Evolutionary conservation across 2,797 vertebrate species (phyloP), one percentile per base, ranked within the genome.

Genomic region (Lateolabrax maculatus): DNA sequence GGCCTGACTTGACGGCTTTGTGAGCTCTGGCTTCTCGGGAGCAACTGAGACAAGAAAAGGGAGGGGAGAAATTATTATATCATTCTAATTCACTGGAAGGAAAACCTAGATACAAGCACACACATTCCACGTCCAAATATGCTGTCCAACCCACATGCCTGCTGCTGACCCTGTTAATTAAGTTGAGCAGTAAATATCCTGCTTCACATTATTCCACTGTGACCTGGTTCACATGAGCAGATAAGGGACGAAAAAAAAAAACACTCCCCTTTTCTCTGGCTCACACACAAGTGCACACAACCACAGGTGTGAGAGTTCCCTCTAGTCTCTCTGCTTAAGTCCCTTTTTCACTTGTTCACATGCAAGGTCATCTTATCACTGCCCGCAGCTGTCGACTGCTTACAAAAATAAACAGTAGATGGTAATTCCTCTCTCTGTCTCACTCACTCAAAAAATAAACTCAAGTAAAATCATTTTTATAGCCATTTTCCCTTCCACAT

Each of bases 1-100:
- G 53, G 82, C 87, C 84, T 94, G 93, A 55, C 27, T 90, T 10
- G 92, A 81, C 0, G 91, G 89, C 15, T 51, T 88, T 1, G 66
- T 88, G 56, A 95, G 87, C 49, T 89, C 85, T 23, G 95, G 95
- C 46, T 85, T 93, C 89, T 96, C 93, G 0, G 96, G 96, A 61
- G 93, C 81, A 81, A 71, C 96, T 96, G 84, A 80, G 23, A 65
- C 34, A 70, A 49, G 53, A 65, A 71, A 75, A 64, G 4, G 37
- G 55, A 62, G 9, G 11, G 8, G 0, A 13, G 12, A 39, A 10
- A 58, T 77, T 13, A 83, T 73, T 66, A 67, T 21, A 68, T 49
- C 44, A 71, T 78, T 57, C 72, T 34, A 49, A 86, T 70, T 83
- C 53, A 56, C 11, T 9, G 29, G 21, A 65, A 71, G 44, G 18